Evolutionary conservation across 2,888 invertebrate species (phyloP), one percentile per base, ranked within the genome.

Genomic region (Serripes groenlandicus): DNA sequence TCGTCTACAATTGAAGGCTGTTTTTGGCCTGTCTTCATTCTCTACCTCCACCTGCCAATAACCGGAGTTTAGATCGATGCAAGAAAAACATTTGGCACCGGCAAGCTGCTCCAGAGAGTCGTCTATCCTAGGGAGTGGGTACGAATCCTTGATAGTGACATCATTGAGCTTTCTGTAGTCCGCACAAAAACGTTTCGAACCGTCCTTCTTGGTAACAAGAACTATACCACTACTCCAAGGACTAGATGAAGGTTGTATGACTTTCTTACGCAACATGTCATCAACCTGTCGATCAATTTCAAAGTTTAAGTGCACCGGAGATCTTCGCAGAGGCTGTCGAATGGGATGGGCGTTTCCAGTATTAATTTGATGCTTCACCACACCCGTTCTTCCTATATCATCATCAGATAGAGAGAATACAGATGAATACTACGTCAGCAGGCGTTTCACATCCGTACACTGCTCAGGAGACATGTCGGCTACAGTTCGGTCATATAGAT

Each of bases 41-140:
- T 23, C 52, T 11, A 81, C n/a, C n/a, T 72, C 42, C 0, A 81
- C n/a, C 32, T 85, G 80, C 73, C 70, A 83, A 54, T 87, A 87
- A 3, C 78, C 83, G 52, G 54, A 52, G 42, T 78, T 71, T 3
- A 83, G 66, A 49, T 81, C 81, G 11, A 81, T 26, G 3, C 75
- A 71, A 0, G 74, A 77, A 54, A 78, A 76, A 26, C 75, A n/a
- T 28, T 70, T 70, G 9, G 78, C 68, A 0, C n/a, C 32, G 3
- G 75, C 35, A 4, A 84, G 54, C 35, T 52, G 60, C 64, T 84
- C 72, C 0, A 84, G 58, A 42, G 78, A 81, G 37, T 62, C 71
- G 49, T 71, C 71, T 30, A 84, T 84, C 18, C 68, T 58, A 7
- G 78, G 62, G 21, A 62, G 30, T 28, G 62, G 62, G 18, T 62